These are phyloP conservation scores for Daboia siamensis DNA, from an alignment of 2,113 vertebrate genomes.

Conservation along the genomic window DNA sequence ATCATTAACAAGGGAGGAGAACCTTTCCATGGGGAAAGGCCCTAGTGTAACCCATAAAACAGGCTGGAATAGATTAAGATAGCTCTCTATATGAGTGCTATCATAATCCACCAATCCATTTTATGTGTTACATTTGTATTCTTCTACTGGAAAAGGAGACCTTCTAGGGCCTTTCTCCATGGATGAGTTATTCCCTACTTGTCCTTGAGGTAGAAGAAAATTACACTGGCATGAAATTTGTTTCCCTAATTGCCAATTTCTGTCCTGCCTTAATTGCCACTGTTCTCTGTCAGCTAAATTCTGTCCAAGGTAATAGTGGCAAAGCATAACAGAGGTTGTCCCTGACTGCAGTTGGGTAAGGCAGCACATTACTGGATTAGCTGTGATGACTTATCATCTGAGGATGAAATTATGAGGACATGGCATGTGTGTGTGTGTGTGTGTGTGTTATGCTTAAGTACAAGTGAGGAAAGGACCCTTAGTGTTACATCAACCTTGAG, in stretches of 20 bases:
- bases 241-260: neutral
- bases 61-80: neutral
- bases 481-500: neutral
- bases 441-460: neutral
- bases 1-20: constrained; percentile 14
- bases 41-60: neutral
- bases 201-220: neutral
- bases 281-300: neutral
- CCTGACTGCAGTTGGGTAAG: neutral
- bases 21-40: neutral
- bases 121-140: neutral
- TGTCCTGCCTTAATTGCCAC: neutral
- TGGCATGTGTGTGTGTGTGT: neutral
- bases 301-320: neutral
- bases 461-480: neutral
- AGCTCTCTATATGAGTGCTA: too few relatives aligned
- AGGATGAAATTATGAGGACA: neutral
- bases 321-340: neutral
- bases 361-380: neutral
- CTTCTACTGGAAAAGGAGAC: neutral
- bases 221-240: neutral
- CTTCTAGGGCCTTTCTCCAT: neutral
- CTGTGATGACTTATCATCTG: neutral
- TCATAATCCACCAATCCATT: neutral
- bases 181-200: neutral